phyloP scores from a whole-genome alignment of 2,888 invertebrate genomes.

The Hipparchia sbordonii region DNA sequence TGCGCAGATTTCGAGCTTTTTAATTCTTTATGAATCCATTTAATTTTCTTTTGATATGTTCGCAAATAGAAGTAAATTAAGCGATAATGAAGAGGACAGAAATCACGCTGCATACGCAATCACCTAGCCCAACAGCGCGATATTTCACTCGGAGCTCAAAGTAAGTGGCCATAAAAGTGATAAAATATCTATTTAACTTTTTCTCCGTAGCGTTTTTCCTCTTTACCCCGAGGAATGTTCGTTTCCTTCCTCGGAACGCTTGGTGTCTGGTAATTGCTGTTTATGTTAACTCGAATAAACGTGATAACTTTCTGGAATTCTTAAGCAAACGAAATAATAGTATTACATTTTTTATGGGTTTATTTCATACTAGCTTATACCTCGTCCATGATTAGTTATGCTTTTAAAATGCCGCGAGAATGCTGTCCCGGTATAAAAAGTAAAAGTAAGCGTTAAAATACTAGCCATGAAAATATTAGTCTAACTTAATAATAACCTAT shows the following conservation, averaged over 20 bases:
- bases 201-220: constrained; percentile 59
- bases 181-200: constrained; percentile 80
- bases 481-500: not conserved
- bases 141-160: constrained; percentile 71
- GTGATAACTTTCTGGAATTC: constrained; percentile 38
- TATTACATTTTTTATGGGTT: constrained; percentile 5
- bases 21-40: no score
- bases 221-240: constrained; percentile 56
- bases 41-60: no score
- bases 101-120: constrained; percentile 41
- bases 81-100: constrained; percentile 36
- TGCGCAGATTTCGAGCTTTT: no score
- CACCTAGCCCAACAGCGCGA: constrained; percentile 42
- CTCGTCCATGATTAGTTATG: no score
- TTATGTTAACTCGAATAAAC: constrained; percentile 62
- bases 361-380: constrained; percentile 3
- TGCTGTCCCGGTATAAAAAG: no score
- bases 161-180: constrained; percentile 78
- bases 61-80: not conserved
- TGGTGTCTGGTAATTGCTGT: constrained; percentile 73
- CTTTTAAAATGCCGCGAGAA: no score
- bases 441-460: no score
- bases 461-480: no score
- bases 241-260: constrained; percentile 70
- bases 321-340: constrained; percentile 35